Percentiles rank a stretch among this genome's conserved stretches.
These are phyloP conservation scores for Abrostola tripartita DNA, from an alignment of 2,888 invertebrate genomes.

Conservation along the genomic window DNA sequence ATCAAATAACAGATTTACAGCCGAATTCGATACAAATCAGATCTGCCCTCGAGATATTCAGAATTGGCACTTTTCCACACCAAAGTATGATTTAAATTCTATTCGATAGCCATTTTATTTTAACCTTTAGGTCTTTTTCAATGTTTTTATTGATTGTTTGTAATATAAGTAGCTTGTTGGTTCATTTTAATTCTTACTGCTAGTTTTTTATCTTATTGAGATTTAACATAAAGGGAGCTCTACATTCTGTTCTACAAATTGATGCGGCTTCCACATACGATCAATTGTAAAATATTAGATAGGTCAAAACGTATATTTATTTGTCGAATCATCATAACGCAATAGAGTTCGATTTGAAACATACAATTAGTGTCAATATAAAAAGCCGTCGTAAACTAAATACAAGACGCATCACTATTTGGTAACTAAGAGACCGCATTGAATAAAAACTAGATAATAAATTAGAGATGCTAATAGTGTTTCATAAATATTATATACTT, in stretches of 20 bases:
- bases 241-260: too few species aligned
- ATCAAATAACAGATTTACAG: slow-evolving; percentile 41
- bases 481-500: neutral
- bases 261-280: too few species aligned
- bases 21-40: slow-evolving; percentile 31
- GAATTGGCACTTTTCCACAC: slow-evolving; percentile 37
- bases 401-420: slow-evolving; percentile 6
- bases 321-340: neutral
- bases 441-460: neutral
- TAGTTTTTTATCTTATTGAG: too few species aligned
- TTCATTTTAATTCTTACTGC: too few species aligned
- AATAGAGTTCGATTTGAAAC: neutral
- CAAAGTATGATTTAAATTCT: slow-evolving; percentile 16
- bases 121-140: neutral
- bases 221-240: too few species aligned
- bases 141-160: neutral
- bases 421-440: neutral
- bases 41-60: slow-evolving; percentile 27
- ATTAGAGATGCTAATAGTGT: neutral
- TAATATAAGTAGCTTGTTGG: neutral
- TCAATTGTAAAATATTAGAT: too few species aligned
- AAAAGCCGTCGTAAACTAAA: slow-evolving; percentile 1
- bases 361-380: neutral
- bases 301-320: neutral
- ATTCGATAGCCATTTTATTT: slow-evolving; percentile 3